Conservation (phyloP, 2,797 vertebrate species). For the Rhincodon typus region DNA sequence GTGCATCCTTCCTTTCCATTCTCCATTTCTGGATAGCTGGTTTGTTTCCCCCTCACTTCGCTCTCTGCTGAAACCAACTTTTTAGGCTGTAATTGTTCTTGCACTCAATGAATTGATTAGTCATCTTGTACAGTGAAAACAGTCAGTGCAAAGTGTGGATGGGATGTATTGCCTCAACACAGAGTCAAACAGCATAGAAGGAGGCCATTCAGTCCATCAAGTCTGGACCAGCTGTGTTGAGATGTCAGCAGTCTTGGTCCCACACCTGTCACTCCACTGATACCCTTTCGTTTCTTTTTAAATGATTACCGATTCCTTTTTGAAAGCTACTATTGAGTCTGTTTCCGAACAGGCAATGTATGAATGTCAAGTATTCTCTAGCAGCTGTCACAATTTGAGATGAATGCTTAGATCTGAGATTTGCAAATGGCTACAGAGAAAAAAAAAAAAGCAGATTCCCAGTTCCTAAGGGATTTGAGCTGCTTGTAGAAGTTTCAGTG, state of each 20-base stretch:
- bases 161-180: neutral
- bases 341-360: too few species aligned
- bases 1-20: neutral
- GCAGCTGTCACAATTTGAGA: neutral
- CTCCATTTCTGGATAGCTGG: neutral
- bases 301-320: too few species aligned
- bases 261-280: too few species aligned
- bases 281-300: too few species aligned
- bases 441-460: neutral
- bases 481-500: too few species aligned
- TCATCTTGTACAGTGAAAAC: neutral
- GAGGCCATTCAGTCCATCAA: too few species aligned
- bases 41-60: neutral
- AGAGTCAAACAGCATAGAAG: too few species aligned
- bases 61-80: neutral
- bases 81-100: neutral
- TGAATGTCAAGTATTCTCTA: neutral
- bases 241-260: too few species aligned
- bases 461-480: neutral
- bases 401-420: neutral
- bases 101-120: neutral
- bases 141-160: neutral
- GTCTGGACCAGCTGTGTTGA: too few species aligned
- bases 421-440: neutral
- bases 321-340: too few species aligned